Evolutionary conservation across 2,113 vertebrate species (phyloP), one percentile per base, ranked within the genome.

Genomic region (Lichenostomus cassidix): DNA sequence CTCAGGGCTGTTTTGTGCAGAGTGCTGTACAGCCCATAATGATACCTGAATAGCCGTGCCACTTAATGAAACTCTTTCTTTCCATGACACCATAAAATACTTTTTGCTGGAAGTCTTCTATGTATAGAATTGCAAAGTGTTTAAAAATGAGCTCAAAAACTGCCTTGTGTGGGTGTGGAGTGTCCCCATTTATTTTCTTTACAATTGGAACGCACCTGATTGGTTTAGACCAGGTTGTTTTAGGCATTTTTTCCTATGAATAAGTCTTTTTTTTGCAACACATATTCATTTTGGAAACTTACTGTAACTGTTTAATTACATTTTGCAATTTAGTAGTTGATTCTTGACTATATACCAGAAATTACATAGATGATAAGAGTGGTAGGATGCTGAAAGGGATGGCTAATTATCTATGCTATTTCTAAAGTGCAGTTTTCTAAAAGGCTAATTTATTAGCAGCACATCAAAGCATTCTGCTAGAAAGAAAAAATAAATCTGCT

Each of bases 391-490:
- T 91, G 68, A 91, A 89, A 89, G 28, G 41, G 14, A 58, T 69
- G 28, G 53, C 44, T 92, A 84, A 94, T 95, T 95, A 71, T 80
- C 69, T 75, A 11, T 1, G 2, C 58, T 91, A 10, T 87, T 94
- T 89, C 81, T 80, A 69, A 92, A 89, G 73, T 60, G 41, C 52
- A 60, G 46, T 71, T 91, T 94, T 75, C 53, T 76, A 84, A 89
- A 44, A 92, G 22, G 16, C 47, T 92, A 29, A 74, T 89, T 92
- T 89, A 82, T 94, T 91, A 95, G 15, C 41, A 58, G 47, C 37
- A 64, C 49, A 87, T 92, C 62, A 94, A 83, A 92, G 70, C 37
- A 28, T 94, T 95, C 37, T 83, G 92, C 56, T 74, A 63, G 62
- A 76, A 90, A 41, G 37, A 82, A 81, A 94, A 91, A 77, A 67